A percentile compares a stretch with the other conserved stretches of the same genome.
Evolutionary conservation across 2,888 invertebrate species (phyloP).

Genomic region (Temnothorax unifasciatus): DNA sequence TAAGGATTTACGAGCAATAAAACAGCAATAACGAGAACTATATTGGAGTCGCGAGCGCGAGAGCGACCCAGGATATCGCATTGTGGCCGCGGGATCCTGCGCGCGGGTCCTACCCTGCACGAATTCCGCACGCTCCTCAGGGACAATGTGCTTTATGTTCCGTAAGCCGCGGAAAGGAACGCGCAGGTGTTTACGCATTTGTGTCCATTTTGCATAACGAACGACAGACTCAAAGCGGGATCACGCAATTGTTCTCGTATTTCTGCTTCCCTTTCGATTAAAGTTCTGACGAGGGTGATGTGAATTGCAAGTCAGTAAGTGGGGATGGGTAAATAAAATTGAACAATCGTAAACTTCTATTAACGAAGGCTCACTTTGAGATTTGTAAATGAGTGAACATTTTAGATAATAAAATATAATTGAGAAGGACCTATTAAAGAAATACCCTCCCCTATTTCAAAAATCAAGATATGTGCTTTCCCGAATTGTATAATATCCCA

Average conservation of each 20-base stretch:
- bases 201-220: slow-evolving; percentile 42
- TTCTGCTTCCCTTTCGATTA: background rate
- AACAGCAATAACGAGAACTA: slow-evolving; percentile 82
- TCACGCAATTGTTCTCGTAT: background rate
- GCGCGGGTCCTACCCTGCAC: slow-evolving; percentile 26
- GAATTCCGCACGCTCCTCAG: slow-evolving; percentile 43
- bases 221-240: background rate
- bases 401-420: background rate
- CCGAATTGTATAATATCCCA: background rate
- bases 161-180: slow-evolving; percentile 58
- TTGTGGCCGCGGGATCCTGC: slow-evolving; percentile 62
- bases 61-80: slow-evolving; percentile 50
- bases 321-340: background rate
- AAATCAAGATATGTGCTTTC: background rate
- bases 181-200: slow-evolving; percentile 75
- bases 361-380: background rate
- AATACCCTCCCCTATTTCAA: background rate
- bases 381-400: background rate
- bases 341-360: background rate
- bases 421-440: background rate
- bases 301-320: background rate
- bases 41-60: slow-evolving; percentile 69
- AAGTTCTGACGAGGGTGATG: background rate
- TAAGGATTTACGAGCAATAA: slow-evolving; percentile 82
- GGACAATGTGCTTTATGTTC: slow-evolving; percentile 74